Evolutionary conservation across 2,113 vertebrate genomes (phyloP), one percentile per base, ranked within the genome.

Genomic region (Oreochromis aureus): DNA sequence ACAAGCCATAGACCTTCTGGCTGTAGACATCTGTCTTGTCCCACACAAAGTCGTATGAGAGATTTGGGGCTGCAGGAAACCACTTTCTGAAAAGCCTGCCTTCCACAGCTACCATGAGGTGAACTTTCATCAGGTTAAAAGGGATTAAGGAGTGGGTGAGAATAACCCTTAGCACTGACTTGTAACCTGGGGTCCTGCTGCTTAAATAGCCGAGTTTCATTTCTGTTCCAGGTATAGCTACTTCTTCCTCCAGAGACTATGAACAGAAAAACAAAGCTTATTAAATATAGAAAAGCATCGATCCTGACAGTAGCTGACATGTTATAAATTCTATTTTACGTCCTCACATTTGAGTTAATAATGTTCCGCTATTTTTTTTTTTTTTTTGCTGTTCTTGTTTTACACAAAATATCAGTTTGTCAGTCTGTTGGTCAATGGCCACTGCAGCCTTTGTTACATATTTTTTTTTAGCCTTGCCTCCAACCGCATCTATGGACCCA

Each of bases 91-190:
- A 99, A 58, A 99, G 97, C 39, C 98, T 96, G 15, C 99, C 99
- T 87, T 99, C 98, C 1, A 99, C 99, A 0, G 99, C 98, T 80
- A 99, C 98, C 97, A 98, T 98, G 79, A 99, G 98, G 92, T 99
- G 99, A 78, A 99, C 98, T 94, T 99, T 99, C 98, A 99, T 99
- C 92, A 99, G 96, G 96, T 99, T 99, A 96, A 99, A 99, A 34
- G 99, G 99, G 89, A 99, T 98, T 84, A 96, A 96, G 54, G 96
- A 94, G 89, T 99, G 98, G 18, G 98, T 99, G 92, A 99, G 97
- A 87, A 96, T 97, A 92, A 99, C 98, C 91, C 97, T 94, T 88
- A 99, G 96, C 44, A 99, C 97, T 1, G 99, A 98, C 91, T 98
- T 99, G 93, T 99, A 99, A 90, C 99, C 99, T 0, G 98, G 92